Conservation (phyloP, 1,140 invertebrate genomes). For the Trichonephila inaurata region DNA sequence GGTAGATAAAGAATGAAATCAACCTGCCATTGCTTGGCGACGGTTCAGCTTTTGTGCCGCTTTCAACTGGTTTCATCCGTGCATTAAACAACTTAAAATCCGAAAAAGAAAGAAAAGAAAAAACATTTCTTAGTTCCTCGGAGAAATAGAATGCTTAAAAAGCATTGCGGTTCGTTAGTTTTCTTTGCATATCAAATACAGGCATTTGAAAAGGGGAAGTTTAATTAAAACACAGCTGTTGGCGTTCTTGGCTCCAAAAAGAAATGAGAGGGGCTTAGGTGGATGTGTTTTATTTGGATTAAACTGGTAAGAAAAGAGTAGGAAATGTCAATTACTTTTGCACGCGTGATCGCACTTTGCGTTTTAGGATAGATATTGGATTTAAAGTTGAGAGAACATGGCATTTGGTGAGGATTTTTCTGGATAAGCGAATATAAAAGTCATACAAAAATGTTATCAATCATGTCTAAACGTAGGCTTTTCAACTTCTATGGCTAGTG, state of each 20-base stretch:
- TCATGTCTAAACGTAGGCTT: too few relatives aligned
- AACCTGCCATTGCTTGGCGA: not conserved
- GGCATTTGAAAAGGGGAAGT: constrained; percentile 15
- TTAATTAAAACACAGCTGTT: constrained; percentile 41
- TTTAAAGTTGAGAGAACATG: not conserved
- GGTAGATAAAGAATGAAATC: not conserved
- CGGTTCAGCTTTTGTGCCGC: not conserved
- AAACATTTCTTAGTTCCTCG: not conserved
- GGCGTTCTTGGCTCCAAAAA: not conserved
- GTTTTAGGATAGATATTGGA: not conserved
- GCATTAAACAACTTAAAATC: not conserved
- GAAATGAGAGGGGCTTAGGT: not conserved
- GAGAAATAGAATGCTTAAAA: constrained; percentile 6
- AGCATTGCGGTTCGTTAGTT: constrained; percentile 14
- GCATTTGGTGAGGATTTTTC: too few relatives aligned
- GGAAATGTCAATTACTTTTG: constrained; percentile 7
- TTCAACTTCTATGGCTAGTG: too few relatives aligned
- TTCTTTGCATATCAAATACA: constrained; percentile 30
- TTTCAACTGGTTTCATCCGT: not conserved
- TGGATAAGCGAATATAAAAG: too few relatives aligned
- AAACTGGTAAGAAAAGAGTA: not conserved
- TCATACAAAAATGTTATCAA: too few relatives aligned
- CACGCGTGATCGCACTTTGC: not conserved
- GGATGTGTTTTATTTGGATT: constrained; percentile 23
- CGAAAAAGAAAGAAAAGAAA: not conserved